Conservation (phyloP, 2,797 vertebrate species). For the Sylvilagus floridanus region DNA sequence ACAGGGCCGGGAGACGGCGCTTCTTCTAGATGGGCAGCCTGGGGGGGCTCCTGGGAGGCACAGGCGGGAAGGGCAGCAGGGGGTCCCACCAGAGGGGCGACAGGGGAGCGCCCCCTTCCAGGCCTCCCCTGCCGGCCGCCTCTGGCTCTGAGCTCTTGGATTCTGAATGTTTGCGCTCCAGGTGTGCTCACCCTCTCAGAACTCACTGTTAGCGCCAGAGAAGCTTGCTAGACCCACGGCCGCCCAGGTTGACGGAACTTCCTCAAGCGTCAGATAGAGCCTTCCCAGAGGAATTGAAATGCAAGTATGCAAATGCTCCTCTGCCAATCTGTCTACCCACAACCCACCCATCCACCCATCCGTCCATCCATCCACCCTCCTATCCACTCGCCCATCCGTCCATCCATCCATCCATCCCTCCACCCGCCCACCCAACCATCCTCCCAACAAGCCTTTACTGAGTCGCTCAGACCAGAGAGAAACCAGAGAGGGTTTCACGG, state of each 20-base stretch:
- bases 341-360: too few species aligned
- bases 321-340: too few species aligned
- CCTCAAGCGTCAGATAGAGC: too few species aligned
- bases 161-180: accelerated
- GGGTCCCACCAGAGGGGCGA: too few species aligned
- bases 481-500: background rate
- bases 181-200: accelerated
- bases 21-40: background rate
- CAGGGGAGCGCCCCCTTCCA: accelerated
- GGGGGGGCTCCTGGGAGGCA: background rate
- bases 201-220: background rate
- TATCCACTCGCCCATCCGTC: accelerated
- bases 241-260: accelerated
- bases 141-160: background rate
- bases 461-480: background rate
- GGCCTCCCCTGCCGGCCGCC: too few species aligned
- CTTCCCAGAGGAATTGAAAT: too few species aligned
- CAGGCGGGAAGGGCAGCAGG: accelerated
- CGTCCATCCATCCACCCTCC: accelerated
- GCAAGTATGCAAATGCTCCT: background rate
- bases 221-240: background rate
- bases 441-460: too few species aligned
- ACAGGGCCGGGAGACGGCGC: accelerated
- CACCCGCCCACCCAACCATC: background rate
- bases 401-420: too few species aligned